Percentiles rank a stretch among this genome's conserved stretches.
These are phyloP conservation scores for Arenicola marina DNA, from an alignment of 2,888 invertebrate species.

Conservation along the genomic window DNA sequence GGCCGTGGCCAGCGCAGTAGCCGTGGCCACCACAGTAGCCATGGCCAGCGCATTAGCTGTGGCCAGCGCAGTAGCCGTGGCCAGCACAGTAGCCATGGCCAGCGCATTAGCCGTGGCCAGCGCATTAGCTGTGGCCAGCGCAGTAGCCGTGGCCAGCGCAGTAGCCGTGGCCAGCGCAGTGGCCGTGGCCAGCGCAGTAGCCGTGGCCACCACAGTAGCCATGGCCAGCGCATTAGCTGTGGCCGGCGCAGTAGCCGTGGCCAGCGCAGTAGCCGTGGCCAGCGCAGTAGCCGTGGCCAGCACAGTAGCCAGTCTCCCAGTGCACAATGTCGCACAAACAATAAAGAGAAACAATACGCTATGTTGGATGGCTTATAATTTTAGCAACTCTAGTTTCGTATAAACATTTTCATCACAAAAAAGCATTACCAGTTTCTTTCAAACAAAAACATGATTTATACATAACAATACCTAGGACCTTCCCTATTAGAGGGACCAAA, in stretches of 20 bases:
- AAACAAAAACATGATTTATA: too few relatives aligned
- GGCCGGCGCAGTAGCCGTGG: background rate
- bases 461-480: too few relatives aligned
- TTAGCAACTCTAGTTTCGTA: too few relatives aligned
- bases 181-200: background rate
- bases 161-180: background rate
- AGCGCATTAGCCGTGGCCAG: background rate
- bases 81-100: background rate
- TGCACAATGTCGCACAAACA: too few relatives aligned
- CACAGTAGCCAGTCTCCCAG: background rate
- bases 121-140: background rate
- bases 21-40: background rate
- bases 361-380: too few relatives aligned
- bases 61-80: background rate
- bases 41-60: background rate
- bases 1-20: background rate
- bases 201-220: background rate
- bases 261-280: background rate
- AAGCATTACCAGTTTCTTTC: too few relatives aligned
- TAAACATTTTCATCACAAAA: too few relatives aligned
- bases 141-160: background rate
- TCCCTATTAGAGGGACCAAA: too few relatives aligned
- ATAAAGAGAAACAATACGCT: too few relatives aligned
- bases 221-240: background rate
- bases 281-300: background rate